These are phyloP conservation scores for Thrips palmi DNA, from an alignment of 1,140 invertebrate genomes.

Conservation along the genomic window DNA sequence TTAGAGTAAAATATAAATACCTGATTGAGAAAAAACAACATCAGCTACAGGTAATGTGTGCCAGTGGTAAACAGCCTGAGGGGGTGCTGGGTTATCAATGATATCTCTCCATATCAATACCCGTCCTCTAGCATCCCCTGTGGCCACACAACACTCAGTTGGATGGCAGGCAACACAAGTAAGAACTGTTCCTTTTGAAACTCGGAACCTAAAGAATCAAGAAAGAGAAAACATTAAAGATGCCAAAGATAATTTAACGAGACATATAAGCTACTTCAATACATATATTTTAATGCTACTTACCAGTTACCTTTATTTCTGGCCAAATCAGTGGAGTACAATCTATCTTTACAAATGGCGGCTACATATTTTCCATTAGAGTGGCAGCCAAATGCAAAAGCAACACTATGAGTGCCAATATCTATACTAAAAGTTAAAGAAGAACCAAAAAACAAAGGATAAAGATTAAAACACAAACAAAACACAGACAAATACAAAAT, in stretches of 20 bases:
- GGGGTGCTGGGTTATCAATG: slow-evolving; percentile 16
- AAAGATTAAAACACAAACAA: neutral
- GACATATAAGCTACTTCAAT: slow-evolving; percentile 9
- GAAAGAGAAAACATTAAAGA: slow-evolving; percentile 11
- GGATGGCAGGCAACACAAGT: slow-evolving; percentile 55
- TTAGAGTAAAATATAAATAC: slow-evolving; percentile 22
- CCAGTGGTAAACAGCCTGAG: slow-evolving; percentile 53
- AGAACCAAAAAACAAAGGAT: neutral
- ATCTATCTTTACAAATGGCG: slow-evolving; percentile 18
- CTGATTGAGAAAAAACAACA: slow-evolving; percentile 46
- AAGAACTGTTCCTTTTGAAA: slow-evolving; percentile 28
- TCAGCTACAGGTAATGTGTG: slow-evolving; percentile 53
- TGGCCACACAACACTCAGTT: slow-evolving; percentile 40
- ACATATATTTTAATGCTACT: slow-evolving; percentile 13
- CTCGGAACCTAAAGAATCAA: slow-evolving; percentile 18
- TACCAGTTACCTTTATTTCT: slow-evolving; percentile 16
- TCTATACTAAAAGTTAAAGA: slow-evolving; percentile 6
- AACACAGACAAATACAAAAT: slow-evolving; percentile 3
- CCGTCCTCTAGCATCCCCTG: slow-evolving; percentile 46
- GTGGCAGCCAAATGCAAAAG: slow-evolving; percentile 14
- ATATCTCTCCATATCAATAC: slow-evolving; percentile 34
- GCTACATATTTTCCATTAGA: slow-evolving; percentile 18
- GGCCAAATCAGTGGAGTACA: slow-evolving; percentile 22
- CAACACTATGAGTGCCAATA: slow-evolving; percentile 11
- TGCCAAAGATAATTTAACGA: slow-evolving; percentile 2